Percentiles rank a stretch among this genome's conserved stretches.
Conservation (phyloP, 1,140 invertebrate genomes). For the Drosophila ananassae region DNA sequence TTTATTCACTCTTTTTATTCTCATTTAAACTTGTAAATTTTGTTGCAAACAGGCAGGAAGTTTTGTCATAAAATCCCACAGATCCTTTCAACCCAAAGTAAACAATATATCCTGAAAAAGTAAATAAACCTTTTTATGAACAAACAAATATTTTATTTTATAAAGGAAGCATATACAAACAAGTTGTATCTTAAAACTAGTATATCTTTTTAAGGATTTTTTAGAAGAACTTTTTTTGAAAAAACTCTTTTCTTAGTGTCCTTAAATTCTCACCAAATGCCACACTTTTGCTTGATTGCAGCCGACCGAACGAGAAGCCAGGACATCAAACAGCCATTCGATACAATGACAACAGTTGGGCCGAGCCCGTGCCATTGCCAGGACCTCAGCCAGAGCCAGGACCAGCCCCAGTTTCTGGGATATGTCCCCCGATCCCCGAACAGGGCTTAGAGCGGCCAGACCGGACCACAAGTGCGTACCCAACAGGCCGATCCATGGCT, state of each 20-base stretch:
- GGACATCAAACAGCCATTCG: slow-evolving; percentile 32
- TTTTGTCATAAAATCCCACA: background rate
- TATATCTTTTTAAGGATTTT: too few species aligned
- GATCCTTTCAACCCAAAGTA: background rate
- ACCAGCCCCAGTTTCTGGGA: background rate
- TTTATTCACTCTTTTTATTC: too few species aligned
- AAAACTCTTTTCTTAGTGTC: slow-evolving; percentile 3
- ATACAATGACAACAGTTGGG: slow-evolving; percentile 41
- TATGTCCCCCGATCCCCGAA: slow-evolving; percentile 20
- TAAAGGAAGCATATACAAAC: too few species aligned
- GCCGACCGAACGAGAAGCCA: slow-evolving; percentile 9
- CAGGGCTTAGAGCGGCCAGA: slow-evolving; percentile 14
- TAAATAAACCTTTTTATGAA: background rate
- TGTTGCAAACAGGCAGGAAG: too few species aligned
- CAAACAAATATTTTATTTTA: too few species aligned
- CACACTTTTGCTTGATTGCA: slow-evolving; percentile 28
- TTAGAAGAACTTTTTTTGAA: background rate
- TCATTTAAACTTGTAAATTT: background rate
- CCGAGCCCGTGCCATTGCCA: slow-evolving; percentile 1
- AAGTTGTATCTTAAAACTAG: too few species aligned
- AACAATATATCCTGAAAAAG: background rate
- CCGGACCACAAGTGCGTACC: slow-evolving; percentile 23
- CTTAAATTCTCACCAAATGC: slow-evolving; percentile 4
- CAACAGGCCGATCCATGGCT: slow-evolving; percentile 56
- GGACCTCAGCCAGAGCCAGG: slow-evolving; percentile 8